Conservation (phyloP, 2,888 invertebrate genomes). For the Trypoxylon attenuatum region DNA sequence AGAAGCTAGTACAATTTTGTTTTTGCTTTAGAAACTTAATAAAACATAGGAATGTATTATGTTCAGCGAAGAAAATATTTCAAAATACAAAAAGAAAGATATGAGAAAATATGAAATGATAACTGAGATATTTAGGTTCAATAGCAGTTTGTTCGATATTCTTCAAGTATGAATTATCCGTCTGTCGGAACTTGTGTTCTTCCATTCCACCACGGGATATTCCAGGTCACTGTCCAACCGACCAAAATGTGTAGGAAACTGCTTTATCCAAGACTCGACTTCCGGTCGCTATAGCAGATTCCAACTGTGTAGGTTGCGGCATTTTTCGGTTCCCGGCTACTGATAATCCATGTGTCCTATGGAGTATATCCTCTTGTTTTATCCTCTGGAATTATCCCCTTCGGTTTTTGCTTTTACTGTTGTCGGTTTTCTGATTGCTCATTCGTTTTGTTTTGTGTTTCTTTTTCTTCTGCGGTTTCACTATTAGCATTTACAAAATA, state of each 20-base stretch:
- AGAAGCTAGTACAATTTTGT: too few species aligned
- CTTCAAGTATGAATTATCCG: too few species aligned
- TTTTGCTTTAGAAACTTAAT: too few species aligned
- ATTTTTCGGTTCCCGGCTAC: too few species aligned
- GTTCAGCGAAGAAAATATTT: too few species aligned
- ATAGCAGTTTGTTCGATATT: too few species aligned
- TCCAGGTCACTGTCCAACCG: conserved; percentile 16
- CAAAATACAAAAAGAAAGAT: too few species aligned
- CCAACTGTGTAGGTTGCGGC: conserved; percentile 3
- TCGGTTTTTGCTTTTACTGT: background rate
- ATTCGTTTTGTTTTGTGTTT: background rate
- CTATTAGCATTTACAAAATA: too few species aligned
- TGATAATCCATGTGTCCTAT: background rate
- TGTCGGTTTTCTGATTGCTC: background rate
- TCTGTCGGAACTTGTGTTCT: conserved; percentile 27
- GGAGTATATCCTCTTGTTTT: conserved; percentile 5
- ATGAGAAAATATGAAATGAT: too few species aligned
- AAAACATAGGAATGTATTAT: too few species aligned
- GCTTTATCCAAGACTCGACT: background rate
- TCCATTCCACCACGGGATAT: conserved; percentile 2
- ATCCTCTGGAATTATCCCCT: conserved; percentile 26
- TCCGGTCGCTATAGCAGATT: background rate
- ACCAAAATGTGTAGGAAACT: background rate
- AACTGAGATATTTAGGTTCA: too few species aligned
- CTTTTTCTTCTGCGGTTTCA: too few species aligned